Base-by-base conservation (phyloP, 2,797 vertebrate species). In the Sebastes hubbsi region DNA sequence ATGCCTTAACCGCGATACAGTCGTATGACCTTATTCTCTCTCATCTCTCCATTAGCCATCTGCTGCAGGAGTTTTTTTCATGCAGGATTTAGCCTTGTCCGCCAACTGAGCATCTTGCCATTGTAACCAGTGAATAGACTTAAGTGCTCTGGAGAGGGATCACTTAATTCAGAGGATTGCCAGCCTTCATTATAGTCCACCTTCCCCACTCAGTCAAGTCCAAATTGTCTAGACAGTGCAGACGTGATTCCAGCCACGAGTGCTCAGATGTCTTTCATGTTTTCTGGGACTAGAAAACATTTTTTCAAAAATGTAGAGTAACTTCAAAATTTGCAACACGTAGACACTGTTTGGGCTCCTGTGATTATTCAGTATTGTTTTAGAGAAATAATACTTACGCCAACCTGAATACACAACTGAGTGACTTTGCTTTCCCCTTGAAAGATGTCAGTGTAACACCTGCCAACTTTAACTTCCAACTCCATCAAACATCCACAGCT, bases 61-160 rank as follows among this genome's bases (percentile, higher is more conserved):
- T 85, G 78, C 78, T 77, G 72, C 38, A 70, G 74, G 72, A 74
- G 58, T 75, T 38, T 38, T 38, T 75, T 70, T 36, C 62, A 74
- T 24, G 20, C 66, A 75, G 76, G 67, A 75, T 80, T 89, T 61
- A 68, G 80, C 55, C 54, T 70, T 18, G 55, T 77, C 72, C 20
- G 42, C 75, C 85, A 86, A 75, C 75, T 84, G 77, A 86, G 74
- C 63, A 61, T 82, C 60, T 65, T 61, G 72, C 71, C 65, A 80
- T 68, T 81, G 77, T 77, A 83, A 77, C 70, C 77, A 77, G 62
- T 61, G 52, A 88, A 80, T 36, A 56, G 54, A 80, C 68, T 63
- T 24, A 79, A 80, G 67, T 77, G 75, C 64, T 82, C 63, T 83
- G 86, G 75, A 85, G 71, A 76, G 67, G 65, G 55, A 87, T 85